Evolutionary conservation across 2,888 invertebrate genomes (phyloP).

Genomic region (Poecilobothrus nobilitatus): DNA sequence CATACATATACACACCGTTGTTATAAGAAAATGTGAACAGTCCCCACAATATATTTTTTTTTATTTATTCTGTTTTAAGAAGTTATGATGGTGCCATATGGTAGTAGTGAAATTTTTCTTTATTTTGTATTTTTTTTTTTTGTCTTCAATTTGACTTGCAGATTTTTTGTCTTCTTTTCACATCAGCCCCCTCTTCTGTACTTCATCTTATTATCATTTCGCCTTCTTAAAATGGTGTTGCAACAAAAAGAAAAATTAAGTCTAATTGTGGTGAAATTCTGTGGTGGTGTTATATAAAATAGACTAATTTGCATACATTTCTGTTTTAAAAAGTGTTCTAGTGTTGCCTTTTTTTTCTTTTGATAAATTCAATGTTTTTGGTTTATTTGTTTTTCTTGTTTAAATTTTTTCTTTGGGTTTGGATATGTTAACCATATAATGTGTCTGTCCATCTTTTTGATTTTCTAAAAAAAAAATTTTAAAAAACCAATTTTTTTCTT

Average conservation of each 20-base stretch:
- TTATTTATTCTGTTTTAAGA: neutral
- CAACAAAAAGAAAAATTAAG: neutral
- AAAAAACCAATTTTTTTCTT: too few species aligned
- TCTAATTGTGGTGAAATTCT: neutral
- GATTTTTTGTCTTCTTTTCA: too few species aligned
- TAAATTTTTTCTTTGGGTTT: too few species aligned
- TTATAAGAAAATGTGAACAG: neutral
- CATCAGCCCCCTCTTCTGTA: neutral
- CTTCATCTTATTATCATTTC: neutral
- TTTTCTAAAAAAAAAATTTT: neutral
- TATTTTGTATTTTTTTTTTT: too few species aligned
- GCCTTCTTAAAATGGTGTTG: neutral
- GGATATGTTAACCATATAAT: neutral
- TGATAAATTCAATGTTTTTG: too few species aligned
- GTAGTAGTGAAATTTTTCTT: neutral
- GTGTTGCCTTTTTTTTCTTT: neutral
- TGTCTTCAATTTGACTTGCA: too few species aligned
- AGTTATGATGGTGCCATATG: neutral
- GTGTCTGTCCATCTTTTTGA: neutral
- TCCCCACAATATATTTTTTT: neutral
- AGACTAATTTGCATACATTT: neutral
- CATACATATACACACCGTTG: too few species aligned
- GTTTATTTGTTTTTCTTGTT: too few species aligned
- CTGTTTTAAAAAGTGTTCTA: neutral
- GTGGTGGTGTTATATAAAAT: neutral